Conservation (phyloP, 37 sponge, comb jelly and placozoan species). For the Geodia barretti region DNA sequence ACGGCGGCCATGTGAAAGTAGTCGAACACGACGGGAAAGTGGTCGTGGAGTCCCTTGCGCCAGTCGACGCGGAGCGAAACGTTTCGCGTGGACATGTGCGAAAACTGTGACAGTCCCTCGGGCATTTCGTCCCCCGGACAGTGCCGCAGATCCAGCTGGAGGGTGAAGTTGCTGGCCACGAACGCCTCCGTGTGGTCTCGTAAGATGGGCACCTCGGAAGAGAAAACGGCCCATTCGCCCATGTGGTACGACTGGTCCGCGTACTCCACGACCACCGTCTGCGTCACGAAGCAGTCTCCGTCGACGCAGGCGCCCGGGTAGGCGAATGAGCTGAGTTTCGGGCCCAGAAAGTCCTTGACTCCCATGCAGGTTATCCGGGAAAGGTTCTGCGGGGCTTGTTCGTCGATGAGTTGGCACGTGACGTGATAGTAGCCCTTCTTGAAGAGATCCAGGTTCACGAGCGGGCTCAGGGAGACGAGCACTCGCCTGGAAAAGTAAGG, state of each 20-base stretch:
- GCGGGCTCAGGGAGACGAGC: conserved; percentile 61
- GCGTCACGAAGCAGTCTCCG: conserved; percentile 56
- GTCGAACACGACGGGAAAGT: conserved; percentile 72
- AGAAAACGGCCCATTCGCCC: conserved; percentile 68
- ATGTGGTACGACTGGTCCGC: conserved; percentile 59
- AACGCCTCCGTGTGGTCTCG: conserved; percentile 54
- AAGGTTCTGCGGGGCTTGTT: conserved; percentile 1
- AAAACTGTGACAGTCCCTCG: conserved; percentile 33
- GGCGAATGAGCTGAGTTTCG: conserved; percentile 26
- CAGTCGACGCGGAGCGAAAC: conserved; percentile 49
- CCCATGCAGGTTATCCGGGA: conserved; percentile 21
- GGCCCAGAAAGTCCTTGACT: conserved; percentile 46
- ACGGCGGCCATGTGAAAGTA: conserved; percentile 78
- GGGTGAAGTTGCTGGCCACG: conserved; percentile 31
- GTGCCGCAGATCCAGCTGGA: conserved; percentile 59
- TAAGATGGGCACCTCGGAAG: conserved; percentile 32
- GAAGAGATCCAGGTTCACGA: conserved; percentile 77
- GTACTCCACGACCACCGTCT: conserved; percentile 72
- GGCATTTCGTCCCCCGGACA: conserved; percentile 40
- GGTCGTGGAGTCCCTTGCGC: conserved; percentile 66
- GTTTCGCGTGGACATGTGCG: conserved; percentile 32
- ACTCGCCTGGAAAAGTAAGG: conserved; percentile 58
- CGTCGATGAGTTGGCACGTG: conserved; percentile 39
- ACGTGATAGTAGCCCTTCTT: conserved; percentile 78
- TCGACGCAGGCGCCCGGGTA: conserved; percentile 65